phyloP scores from a whole-genome alignment of 1,140 invertebrate genomes.

The Lepidurus arcticus region DNA sequence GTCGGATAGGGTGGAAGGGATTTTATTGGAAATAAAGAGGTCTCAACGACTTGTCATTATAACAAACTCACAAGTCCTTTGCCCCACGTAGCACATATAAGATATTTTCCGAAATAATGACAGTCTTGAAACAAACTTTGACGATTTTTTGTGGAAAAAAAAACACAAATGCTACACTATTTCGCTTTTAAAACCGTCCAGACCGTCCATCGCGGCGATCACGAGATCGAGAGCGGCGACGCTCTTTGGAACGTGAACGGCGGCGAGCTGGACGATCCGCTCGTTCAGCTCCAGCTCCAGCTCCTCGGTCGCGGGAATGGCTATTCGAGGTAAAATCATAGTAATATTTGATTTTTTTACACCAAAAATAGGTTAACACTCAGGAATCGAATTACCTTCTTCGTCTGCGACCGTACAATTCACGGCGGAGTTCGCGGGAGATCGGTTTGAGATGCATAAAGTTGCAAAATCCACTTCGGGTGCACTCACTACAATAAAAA shows the following conservation, averaged over 20 bases:
- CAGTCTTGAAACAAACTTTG: not conserved
- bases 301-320: constrained; percentile 31
- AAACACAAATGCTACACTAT: constrained; percentile 22
- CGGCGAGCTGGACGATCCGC: not conserved
- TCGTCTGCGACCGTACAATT: constrained; percentile 57
- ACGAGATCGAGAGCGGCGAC: constrained; percentile 38
- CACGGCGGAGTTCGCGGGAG: constrained; percentile 81
- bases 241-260: constrained; percentile 32
- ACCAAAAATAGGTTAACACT: not conserved
- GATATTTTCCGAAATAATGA: not conserved
- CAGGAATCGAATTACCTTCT: constrained; percentile 35
- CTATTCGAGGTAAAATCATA: not conserved
- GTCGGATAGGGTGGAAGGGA: constrained; percentile 8
- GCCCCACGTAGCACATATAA: not conserved
- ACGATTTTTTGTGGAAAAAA: not conserved
- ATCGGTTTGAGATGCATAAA: constrained; percentile 99
- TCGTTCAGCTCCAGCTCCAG: constrained; percentile 21
- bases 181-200: constrained; percentile 28
- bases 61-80: not conserved
- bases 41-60: not conserved
- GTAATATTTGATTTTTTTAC: constrained; percentile 30
- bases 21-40: constrained; percentile 20
- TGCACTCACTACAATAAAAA: constrained; percentile 70
- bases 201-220: constrained; percentile 35
- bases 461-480: constrained; percentile 96